Conservation (phyloP, 2,113 vertebrate genomes). For the Cervus canadensis region DNA sequence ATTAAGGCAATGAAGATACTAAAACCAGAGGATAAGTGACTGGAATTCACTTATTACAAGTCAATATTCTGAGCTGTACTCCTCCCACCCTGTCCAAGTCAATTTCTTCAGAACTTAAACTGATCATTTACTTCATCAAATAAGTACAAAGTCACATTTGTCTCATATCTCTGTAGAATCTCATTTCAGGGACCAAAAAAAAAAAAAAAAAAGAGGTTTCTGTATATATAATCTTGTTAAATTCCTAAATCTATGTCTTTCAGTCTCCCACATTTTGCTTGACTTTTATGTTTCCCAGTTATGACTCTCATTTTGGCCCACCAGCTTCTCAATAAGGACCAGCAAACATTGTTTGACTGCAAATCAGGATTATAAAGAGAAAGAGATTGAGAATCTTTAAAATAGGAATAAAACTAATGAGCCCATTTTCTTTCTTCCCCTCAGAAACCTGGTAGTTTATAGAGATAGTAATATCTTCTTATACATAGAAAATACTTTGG, state of each 20-base stretch:
- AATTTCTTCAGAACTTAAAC: neutral
- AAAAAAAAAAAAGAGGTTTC: neutral
- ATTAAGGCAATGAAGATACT: neutral
- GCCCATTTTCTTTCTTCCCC: neutral
- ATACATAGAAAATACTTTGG: neutral
- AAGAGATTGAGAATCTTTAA: neutral
- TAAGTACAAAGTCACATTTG: conserved; percentile 1
- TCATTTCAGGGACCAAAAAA: neutral
- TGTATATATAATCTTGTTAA: neutral
- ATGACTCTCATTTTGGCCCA: neutral
- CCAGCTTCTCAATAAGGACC: neutral
- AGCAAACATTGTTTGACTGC: neutral
- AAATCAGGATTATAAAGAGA: neutral
- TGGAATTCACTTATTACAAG: neutral
- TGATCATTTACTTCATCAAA: neutral
- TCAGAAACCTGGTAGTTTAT: neutral
- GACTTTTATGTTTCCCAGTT: neutral
- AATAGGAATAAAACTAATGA: neutral
- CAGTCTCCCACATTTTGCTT: neutral
- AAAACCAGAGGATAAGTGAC: neutral
- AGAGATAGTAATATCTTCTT: neutral
- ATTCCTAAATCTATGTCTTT: neutral
- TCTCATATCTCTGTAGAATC: neutral
- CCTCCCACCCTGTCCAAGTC: neutral
- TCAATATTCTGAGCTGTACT: neutral